Evolutionary conservation across 2,113 vertebrate species (phyloP), one percentile per base, ranked within the genome.

Genomic region (Myxocyprinus asiaticus): DNA sequence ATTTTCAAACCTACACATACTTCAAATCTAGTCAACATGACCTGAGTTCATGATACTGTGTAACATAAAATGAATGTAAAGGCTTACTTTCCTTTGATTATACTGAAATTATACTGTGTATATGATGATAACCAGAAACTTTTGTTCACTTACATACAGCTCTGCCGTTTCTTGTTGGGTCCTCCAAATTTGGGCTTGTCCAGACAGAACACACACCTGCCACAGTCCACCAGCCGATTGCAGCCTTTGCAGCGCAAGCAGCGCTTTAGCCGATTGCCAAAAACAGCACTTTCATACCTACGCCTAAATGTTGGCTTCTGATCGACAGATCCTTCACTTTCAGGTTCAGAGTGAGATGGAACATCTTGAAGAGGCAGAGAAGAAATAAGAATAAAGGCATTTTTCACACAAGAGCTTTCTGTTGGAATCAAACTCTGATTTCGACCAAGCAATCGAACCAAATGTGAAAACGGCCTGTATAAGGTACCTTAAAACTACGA

Each of bases 101-200:
- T 48, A 5, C 3, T 2, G 3, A 48, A 48, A 48, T 48, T 5
- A 48, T 48, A 48, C 10, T 9, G 8, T 9, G 0, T 55, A 12
- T 12, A 56, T 14, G 11, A 56, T 56, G 14, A 7, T 48, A 48
- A 48, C 47, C 6, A 5, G 47, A 48, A 48, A 56, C 12, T 15
- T 17, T 47, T 43, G 7, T 17, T 4, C 11, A 82, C 95, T 95
- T 89, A 97, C 96, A 96, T 92, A 87, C 96, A 97, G 87, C 96
- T 96, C 88, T 97, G 96, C 4, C 95, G 92, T 87, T 95, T 96
- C 78, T 94, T 96, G 90, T 97, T 97, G 73, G 94, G 95, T 33
- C 96, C 96, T 43, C 96, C 96, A 14, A 94, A 97, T 80, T 97
- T 97, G 15, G 96, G 95, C 81, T 97, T 97, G 86, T 97, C 96